Evolutionary conservation across 2,797 vertebrate species (phyloP).

Genomic region (Takifugu rubripes): DNA sequence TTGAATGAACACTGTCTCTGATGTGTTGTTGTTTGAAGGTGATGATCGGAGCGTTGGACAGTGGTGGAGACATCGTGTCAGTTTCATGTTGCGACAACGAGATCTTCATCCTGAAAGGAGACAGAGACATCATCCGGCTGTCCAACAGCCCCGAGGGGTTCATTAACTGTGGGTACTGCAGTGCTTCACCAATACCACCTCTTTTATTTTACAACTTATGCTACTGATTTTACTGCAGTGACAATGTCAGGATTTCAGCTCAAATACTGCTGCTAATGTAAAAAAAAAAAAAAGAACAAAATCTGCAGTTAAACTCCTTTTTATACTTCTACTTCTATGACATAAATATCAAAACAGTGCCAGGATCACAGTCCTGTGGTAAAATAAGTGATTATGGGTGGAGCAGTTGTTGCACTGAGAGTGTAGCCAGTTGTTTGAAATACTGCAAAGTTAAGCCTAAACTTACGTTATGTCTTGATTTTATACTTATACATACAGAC

Average conservation of each 20-base stretch:
- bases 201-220: not conserved
- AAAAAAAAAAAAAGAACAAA: no score
- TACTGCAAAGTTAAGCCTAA: no score
- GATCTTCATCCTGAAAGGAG: conserved; percentile 94
- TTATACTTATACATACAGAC: no score
- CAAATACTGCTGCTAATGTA: not conserved
- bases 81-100: conserved; percentile 93
- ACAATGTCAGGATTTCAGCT: not conserved
- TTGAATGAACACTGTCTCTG: not conserved
- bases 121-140: conserved; percentile 91
- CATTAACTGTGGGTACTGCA: conserved; percentile 65
- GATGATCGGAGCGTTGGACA: conserved; percentile 89
- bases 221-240: not conserved
- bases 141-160: conserved; percentile 88
- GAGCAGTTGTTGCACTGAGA: no score
- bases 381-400: no score
- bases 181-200: not conserved
- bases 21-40: conserved; percentile 66
- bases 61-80: conserved; percentile 90
- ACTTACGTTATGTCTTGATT: no score
- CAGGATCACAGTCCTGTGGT: no score
- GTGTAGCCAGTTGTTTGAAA: no score
- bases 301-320: no score
- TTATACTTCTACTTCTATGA: no score
- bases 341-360: no score